phyloP scores from a whole-genome alignment of 2,797 vertebrate species.

The Pangasius krempfi region DNA sequence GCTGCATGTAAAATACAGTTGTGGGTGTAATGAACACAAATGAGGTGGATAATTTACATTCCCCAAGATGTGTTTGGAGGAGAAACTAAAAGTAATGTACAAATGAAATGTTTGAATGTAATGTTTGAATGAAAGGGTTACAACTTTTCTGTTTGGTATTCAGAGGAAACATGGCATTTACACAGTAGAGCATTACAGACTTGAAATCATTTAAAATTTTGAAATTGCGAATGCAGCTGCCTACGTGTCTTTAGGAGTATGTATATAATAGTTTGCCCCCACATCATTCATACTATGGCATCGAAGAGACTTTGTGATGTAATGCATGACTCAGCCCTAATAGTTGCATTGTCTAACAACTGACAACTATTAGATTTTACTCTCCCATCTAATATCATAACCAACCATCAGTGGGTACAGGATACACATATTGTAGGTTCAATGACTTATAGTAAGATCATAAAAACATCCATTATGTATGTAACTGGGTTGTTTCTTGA shows the following conservation, averaged over 20 bases:
- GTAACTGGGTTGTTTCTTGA: not conserved
- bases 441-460: not conserved
- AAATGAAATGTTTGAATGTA: too few species aligned
- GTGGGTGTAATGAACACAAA: not conserved
- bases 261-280: not conserved
- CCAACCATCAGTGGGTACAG: not conserved
- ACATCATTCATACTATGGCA: not conserved
- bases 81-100: too few species aligned
- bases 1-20: not conserved
- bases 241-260: not conserved
- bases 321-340: not conserved
- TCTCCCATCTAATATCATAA: not conserved
- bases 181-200: not conserved
- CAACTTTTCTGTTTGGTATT: not conserved
- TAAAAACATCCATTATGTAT: not conserved
- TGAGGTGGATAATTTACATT: too few species aligned
- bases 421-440: not conserved
- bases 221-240: not conserved
- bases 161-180: not conserved
- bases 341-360: not conserved
- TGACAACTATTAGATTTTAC: not conserved
- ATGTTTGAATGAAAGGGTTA: not conserved
- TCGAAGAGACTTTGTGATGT: not conserved
- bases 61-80: too few species aligned
- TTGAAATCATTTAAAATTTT: not conserved